A percentile compares a stretch with the other conserved stretches of the same genome.
Evolutionary conservation across 2,113 vertebrate genomes (phyloP).

Genomic region (Axis porcinus): DNA sequence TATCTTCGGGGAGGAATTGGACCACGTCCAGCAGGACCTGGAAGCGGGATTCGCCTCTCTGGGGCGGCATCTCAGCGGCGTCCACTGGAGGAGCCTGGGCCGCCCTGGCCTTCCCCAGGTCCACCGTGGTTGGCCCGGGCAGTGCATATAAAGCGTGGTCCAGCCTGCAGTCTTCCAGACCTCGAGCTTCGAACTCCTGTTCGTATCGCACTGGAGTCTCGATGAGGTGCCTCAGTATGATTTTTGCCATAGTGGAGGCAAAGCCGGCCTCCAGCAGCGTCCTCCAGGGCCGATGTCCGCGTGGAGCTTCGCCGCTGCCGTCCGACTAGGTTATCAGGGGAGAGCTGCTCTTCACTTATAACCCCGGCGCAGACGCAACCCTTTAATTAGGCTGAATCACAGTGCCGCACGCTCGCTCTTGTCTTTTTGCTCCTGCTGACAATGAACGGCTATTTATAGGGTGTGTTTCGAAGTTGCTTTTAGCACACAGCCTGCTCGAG

Average conservation of each 20-base stretch:
- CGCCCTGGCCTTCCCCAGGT: not conserved
- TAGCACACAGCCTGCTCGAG: slow-evolving; percentile 52
- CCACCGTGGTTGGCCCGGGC: slow-evolving; percentile 78
- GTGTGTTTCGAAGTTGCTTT: slow-evolving; percentile 50
- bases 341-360: slow-evolving; percentile 61
- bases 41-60: slow-evolving; percentile 69
- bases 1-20: slow-evolving; percentile 88
- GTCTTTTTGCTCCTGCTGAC: slow-evolving; percentile 72
- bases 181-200: slow-evolving; percentile 74
- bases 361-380: slow-evolving; percentile 53
- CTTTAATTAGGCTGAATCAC: slow-evolving; percentile 59
- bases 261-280: not conserved
- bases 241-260: slow-evolving; percentile 79
- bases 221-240: slow-evolving; percentile 82
- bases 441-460: slow-evolving; percentile 82
- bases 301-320: not conserved
- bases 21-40: slow-evolving; percentile 85
- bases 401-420: not conserved
- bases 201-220: slow-evolving; percentile 84
- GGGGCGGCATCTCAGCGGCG: rapidly evolving
- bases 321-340: not conserved
- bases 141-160: slow-evolving; percentile 85
- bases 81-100: not conserved
- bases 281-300: not conserved
- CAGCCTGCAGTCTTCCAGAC: slow-evolving; percentile 78